A percentile compares a stretch with the other conserved stretches of the same genome.
Conservation (phyloP, 2,113 vertebrate genomes). For the Glaucidium brasilianum region DNA sequence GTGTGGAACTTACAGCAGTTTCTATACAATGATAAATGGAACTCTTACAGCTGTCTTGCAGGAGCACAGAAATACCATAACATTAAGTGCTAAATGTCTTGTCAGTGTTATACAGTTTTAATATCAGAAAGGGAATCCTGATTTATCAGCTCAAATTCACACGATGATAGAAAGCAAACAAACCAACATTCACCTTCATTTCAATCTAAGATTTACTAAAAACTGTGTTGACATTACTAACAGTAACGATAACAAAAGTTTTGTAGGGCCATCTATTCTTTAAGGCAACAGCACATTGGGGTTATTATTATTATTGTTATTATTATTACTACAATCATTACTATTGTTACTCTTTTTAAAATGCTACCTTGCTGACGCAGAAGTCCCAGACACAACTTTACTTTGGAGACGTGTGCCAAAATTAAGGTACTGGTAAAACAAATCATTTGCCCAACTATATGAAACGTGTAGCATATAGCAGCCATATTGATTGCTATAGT, state of each 20-base stretch:
- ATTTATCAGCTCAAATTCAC: background rate
- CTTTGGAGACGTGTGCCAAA: background rate
- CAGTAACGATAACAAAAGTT: background rate
- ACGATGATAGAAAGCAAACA: background rate
- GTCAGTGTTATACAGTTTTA: background rate
- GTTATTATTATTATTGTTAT: background rate
- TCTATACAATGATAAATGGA: background rate
- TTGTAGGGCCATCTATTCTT: background rate
- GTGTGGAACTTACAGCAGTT: background rate
- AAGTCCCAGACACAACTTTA: background rate
- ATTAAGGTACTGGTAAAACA: background rate
- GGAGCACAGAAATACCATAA: background rate
- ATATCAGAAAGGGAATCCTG: background rate
- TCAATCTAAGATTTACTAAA: background rate
- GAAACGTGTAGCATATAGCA: background rate
- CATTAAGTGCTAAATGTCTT: background rate
- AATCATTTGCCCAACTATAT: background rate
- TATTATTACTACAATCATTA: background rate
- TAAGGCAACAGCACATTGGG: background rate
- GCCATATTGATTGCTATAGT: background rate
- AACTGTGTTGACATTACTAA: background rate
- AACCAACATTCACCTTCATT: background rate
- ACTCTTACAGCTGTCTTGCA: background rate
- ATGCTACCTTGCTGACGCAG: background rate
- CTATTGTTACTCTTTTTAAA: background rate